Base-by-base conservation (phyloP, 2,797 vertebrate species). In the Rhodeus uyekii region DNA sequence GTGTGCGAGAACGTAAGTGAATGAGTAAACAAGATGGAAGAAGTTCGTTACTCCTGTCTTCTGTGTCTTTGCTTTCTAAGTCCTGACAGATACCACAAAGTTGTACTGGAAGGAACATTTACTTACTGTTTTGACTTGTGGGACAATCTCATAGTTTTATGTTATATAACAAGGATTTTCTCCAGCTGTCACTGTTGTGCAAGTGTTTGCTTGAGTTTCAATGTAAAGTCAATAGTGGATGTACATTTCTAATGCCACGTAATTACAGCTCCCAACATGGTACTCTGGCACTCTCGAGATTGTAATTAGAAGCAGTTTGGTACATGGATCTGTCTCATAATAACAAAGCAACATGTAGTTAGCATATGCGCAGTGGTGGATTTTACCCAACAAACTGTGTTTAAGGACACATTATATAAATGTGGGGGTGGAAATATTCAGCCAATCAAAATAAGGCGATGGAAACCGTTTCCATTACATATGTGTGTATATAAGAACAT, bases 281-380 rank as follows among this genome's bases (percentile, higher is more conserved):
- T 24, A 60, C 48, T 78, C 18, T 2, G 22, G 32, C 5, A 39
- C 36, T 60, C 27, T 34, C n/a, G 36, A 46, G 50, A 60, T 71
- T 80, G 67, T 80, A 80, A 80, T 71, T 71, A 80, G 24, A 79
- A 79, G 65, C 24, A 14, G 65, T 80, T 71, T 24, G 13, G n/a
- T 80, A 24, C 53, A 19, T 80, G 67, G 71, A 61, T 27, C 78
- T 61, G 39, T 80, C 78, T 71, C 27, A 58, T 61, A 44, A 69
- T 58, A 60, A 19, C 38, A 71, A 60, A 80, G 46, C 27, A 58
- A 14, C 39, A 46, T 71, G 71, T 46, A 80, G 78, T 71, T 71
- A 44, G 22, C 8, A 32, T 42, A 42, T 19, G 12, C 18, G 22
- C 13, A 8, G 50, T 16, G 3, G 38, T 34, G 19, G 19, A 60